phyloP scores from a whole-genome alignment of 2,888 invertebrate species.

The Siphonodentalium dalli region DNA sequence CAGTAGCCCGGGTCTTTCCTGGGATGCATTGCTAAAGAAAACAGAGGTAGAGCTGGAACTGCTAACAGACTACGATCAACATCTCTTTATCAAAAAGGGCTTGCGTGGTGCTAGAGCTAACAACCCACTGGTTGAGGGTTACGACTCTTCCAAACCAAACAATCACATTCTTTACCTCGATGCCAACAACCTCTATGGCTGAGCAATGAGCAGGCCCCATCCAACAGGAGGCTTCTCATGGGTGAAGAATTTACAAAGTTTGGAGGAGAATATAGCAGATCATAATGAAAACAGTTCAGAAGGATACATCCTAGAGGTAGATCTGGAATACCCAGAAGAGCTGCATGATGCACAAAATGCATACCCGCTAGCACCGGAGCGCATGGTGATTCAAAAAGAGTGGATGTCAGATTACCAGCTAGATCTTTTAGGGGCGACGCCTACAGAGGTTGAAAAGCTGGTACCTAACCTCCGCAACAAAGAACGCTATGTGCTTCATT shows the following conservation, averaged over 20 bases:
- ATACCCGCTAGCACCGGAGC: too few species aligned
- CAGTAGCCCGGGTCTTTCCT: constrained; percentile 47
- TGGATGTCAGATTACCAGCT: constrained; percentile 16
- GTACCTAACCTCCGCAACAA: constrained; percentile 26
- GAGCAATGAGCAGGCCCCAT: constrained; percentile 40
- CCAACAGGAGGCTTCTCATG: constrained; percentile 40
- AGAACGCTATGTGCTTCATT: constrained; percentile 51
- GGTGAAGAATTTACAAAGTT: constrained; percentile 8
- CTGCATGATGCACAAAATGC: too few species aligned
- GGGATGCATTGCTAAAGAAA: constrained; percentile 45
- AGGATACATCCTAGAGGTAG: constrained; percentile 66
- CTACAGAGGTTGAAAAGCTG: too few species aligned
- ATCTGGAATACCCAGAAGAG: constrained; percentile 61
- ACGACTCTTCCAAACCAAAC: not conserved
- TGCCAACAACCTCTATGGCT: not conserved
- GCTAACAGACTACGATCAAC: constrained; percentile 38
- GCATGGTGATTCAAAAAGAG: constrained; percentile 27
- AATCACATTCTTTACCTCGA: not conserved
- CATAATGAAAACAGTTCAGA: too few species aligned
- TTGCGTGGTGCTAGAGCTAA: constrained; percentile 36
- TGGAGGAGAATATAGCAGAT: too few species aligned
- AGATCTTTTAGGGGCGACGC: not conserved
- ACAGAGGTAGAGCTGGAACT: constrained; percentile 37
- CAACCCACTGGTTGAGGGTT: constrained; percentile 39
- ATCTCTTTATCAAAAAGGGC: constrained; percentile 27